Base-by-base conservation (phyloP, 2,888 invertebrate genomes). In the Callyntrura sp. region DNA sequence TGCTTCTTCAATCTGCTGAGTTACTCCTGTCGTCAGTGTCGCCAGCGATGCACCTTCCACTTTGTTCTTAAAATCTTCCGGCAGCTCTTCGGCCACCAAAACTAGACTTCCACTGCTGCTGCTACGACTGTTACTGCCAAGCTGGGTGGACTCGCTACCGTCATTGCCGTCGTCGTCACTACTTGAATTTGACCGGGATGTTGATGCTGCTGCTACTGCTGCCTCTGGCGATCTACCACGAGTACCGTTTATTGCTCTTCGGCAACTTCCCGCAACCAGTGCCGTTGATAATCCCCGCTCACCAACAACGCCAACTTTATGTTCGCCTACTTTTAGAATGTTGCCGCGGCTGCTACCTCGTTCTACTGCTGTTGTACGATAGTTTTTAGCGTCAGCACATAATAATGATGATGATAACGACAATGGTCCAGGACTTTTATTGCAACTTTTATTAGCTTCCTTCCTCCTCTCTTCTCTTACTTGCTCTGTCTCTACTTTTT, bases 91-190 rank as follows among this genome's bases (percentile, higher is more conserved):
- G 14, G 73, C 48, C 20, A 60, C 79, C 43, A 87, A 55, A 20
- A 87, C 81, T 73, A 86, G 73, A 68, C 90, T 90, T 60, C 90
- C 90, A 73, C 85, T 76, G 51, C 90, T 88, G 23, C 91, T 88
- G 35, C 88, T 88, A 3, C 82, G 65, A 43, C 88, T 85, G 0
- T 68, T 35, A 17, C 88, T 85, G 55, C 65, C 78, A 70, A 78
- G 28, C 48, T 83, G 70, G 84, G 88, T 82, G 20, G 85, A 87
- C 12, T 68, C 85, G 28, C 86, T 90, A 60, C 79, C 79, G 25
- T 89, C 85, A 20, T 90, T 88, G 28, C 76, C 57, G 55, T 55
- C 14, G 43, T 78, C 35, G 3, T 62, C 76, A 57, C 87, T 81
- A 48, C 70, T 62, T 35, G 45, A 62, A 20, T 60, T 86, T 17